Evolutionary conservation across 2,113 vertebrate genomes (phyloP).

Genomic region (Mystacornis crossleyi): DNA sequence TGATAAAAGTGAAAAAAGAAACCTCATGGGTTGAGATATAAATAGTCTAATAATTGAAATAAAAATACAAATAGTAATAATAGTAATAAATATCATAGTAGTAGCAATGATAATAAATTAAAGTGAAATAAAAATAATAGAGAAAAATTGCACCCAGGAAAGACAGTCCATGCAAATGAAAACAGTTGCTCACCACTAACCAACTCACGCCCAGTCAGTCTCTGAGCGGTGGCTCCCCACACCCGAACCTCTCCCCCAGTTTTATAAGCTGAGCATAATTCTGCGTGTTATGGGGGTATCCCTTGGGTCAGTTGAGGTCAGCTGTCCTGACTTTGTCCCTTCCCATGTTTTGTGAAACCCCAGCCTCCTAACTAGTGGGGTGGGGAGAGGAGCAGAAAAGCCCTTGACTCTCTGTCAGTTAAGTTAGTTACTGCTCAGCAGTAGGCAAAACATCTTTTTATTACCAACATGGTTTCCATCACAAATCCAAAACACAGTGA

Average conservation of each 20-base stretch:
- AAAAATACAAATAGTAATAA: neutral
- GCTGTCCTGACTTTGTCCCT: neutral
- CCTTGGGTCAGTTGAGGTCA: neutral
- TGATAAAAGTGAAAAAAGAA: neutral
- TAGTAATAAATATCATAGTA: neutral
- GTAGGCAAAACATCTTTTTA: fast-evolving
- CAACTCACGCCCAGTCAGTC: fast-evolving
- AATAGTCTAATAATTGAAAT: neutral
- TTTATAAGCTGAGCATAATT: neutral
- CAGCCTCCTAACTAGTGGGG: neutral
- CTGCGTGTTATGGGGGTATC: neutral
- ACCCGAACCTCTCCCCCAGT: fast-evolving
- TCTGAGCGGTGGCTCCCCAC: fast-evolving
- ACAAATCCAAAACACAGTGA: neutral
- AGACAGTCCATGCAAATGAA: neutral
- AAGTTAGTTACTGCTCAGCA: neutral
- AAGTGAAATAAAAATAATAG: neutral
- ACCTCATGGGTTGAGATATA: neutral
- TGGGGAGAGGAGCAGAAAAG: neutral
- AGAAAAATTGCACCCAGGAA: neutral
- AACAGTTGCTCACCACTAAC: neutral
- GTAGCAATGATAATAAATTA: neutral
- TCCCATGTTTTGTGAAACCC: neutral
- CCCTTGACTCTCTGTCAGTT: neutral
- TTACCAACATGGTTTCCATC: neutral